Evolutionary conservation across 64 coral and sea anemone genomes (phyloP).

Genomic region (Porites australiensis): DNA sequence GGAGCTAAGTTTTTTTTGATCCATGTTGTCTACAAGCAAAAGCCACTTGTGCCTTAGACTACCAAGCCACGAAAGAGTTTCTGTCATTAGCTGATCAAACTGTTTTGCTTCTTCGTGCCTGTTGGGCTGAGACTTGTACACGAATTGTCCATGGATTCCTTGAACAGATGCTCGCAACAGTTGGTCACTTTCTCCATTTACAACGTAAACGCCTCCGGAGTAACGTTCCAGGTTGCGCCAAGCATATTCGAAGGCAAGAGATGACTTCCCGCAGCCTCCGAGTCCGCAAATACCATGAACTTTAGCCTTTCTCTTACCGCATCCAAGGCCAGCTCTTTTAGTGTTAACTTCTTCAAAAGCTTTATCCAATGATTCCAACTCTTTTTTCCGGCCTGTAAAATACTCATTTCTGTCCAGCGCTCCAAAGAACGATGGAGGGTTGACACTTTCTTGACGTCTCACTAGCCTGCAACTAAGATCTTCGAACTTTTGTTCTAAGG

Average conservation of each 20-base stretch:
- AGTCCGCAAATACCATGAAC: slow-evolving; percentile 49
- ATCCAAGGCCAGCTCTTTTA: not conserved
- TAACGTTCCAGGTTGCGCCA: not conserved
- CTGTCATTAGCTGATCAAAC: too few species aligned
- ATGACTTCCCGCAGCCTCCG: slow-evolving; percentile 57
- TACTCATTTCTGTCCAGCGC: too few species aligned
- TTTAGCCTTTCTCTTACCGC: not conserved
- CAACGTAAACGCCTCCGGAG: slow-evolving; percentile 34
- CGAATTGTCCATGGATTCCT: too few species aligned
- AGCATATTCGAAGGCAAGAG: slow-evolving; percentile 44
- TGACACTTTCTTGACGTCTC: not conserved
- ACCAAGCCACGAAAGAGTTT: too few species aligned
- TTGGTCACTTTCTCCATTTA: too few species aligned
- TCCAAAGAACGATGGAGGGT: slow-evolving; percentile 9
- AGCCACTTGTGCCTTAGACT: too few species aligned
- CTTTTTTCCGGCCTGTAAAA: slow-evolving; percentile 42
- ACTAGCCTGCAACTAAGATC: not conserved
- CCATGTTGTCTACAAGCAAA: too few species aligned
- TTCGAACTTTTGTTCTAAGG: slow-evolving; percentile 18
- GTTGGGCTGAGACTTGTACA: too few species aligned
- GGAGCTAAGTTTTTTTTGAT: too few species aligned
- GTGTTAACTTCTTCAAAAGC: not conserved
- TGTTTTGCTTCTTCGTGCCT: too few species aligned
- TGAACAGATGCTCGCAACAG: too few species aligned
- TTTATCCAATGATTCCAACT: not conserved